Percentiles rank a stretch among this genome's conserved stretches.
phyloP scores from a whole-genome alignment of 2,888 invertebrate species.

The Leuctra nigra region DNA sequence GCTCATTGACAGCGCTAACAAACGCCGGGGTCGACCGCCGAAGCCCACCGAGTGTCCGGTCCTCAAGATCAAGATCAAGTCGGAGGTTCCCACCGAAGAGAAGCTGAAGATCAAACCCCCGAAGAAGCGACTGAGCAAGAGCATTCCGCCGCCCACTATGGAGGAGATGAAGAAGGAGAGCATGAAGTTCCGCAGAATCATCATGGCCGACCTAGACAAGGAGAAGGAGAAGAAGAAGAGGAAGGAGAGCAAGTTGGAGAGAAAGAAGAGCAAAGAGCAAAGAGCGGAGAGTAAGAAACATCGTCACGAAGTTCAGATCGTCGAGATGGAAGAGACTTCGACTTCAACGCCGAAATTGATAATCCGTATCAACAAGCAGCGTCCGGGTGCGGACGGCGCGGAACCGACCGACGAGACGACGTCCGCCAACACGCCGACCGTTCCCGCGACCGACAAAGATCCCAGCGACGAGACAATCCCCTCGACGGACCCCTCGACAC shows the following conservation, averaged over 20 bases:
- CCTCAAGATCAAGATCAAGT: conserved; percentile 64
- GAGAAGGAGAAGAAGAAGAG: conserved; percentile 51
- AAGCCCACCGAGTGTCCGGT: conserved; percentile 34
- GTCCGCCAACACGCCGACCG: conserved; percentile 24
- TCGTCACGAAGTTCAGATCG: conserved; percentile 29
- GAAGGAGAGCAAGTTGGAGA: conserved; percentile 37
- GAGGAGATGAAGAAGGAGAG: conserved; percentile 77
- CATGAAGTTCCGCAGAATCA: conserved; percentile 78
- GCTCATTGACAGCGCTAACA: conserved; percentile 13
- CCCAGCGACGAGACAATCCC: neutral
- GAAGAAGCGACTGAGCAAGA: conserved; percentile 65
- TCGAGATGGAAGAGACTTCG: conserved; percentile 30
- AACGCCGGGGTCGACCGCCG: conserved; percentile 23
- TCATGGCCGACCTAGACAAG: conserved; percentile 77
- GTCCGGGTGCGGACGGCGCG: conserved; percentile 41
- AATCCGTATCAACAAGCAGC: conserved; percentile 59
- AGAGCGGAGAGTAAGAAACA: conserved; percentile 47
- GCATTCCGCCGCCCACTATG: conserved; percentile 56
- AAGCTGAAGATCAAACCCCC: conserved; percentile 56
- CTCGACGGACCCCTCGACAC: conserved; percentile 33
- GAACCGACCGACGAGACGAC: conserved; percentile 39
- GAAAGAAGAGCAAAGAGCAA: conserved; percentile 35
- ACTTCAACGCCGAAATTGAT: conserved; percentile 68
- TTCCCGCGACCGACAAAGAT: neutral
- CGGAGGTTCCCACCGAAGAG: conserved; percentile 35